A percentile compares a stretch with the other conserved stretches of the same genome.
Conservation (phyloP, 64 coral and sea anemone genomes). For the Stylophora pistillata region DNA sequence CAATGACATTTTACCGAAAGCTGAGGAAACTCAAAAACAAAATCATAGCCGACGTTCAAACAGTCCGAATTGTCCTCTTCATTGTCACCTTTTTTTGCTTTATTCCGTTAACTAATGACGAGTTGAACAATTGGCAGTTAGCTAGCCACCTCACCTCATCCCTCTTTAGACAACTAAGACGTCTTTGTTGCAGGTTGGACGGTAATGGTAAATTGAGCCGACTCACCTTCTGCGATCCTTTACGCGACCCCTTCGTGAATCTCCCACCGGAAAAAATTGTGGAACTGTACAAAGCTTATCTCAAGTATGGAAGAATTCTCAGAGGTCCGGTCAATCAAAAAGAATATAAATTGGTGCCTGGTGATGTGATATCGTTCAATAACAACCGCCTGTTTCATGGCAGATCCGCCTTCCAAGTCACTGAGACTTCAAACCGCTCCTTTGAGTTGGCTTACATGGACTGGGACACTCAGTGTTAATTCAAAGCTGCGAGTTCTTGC, state of each 20-base stretch:
- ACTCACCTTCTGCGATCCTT: constrained; percentile 61
- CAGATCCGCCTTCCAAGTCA: constrained; percentile 41
- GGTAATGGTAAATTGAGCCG: constrained; percentile 32
- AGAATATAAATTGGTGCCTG: constrained; percentile 50
- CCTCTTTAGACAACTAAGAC: too few relatives aligned
- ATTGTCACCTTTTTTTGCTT: too few relatives aligned
- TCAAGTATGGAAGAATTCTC: constrained; percentile 54
- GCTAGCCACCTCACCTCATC: neutral
- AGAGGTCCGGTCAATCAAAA: constrained; percentile 62
- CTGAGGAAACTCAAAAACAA: too few relatives aligned
- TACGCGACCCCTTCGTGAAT: constrained; percentile 49
- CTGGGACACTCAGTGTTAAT: constrained; percentile 66
- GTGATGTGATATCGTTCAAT: constrained; percentile 69
- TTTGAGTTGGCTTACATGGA: constrained; percentile 56
- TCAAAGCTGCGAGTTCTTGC: constrained; percentile 55
- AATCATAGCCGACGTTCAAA: too few relatives aligned
- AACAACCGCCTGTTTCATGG: constrained; percentile 82
- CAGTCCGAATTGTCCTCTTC: too few relatives aligned
- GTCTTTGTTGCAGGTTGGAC: constrained; percentile 47
- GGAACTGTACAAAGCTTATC: constrained; percentile 54
- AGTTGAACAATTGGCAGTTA: too few relatives aligned
- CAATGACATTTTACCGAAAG: too few relatives aligned
- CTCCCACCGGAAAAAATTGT: constrained; percentile 45
- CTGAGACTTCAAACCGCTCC: constrained; percentile 22
- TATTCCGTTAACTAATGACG: too few relatives aligned